These are phyloP conservation scores for Brachionus manjavacas DNA, from an alignment of 1,140 invertebrate genomes.

Conservation along the genomic window DNA sequence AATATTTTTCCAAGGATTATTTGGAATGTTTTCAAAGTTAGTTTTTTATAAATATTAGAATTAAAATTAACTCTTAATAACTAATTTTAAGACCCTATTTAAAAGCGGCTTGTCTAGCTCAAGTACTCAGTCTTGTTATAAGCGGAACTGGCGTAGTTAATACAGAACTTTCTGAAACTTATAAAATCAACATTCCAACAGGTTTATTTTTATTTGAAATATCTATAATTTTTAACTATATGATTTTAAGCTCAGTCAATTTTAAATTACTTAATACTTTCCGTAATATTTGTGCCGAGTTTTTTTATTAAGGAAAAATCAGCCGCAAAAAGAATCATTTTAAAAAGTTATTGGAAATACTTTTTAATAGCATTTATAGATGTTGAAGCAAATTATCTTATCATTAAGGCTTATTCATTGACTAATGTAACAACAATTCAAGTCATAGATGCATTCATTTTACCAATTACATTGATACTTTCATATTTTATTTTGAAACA, in stretches of 20 bases:
- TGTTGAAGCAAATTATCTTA: constrained; percentile 72
- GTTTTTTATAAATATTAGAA: neutral
- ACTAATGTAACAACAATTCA: constrained; percentile 61
- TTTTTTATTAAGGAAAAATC: constrained; percentile 67
- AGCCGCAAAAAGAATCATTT: constrained; percentile 66
- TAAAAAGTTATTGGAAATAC: constrained; percentile 69
- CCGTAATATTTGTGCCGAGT: constrained; percentile 69
- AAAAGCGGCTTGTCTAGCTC: constrained; percentile 60
- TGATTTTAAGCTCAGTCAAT: constrained; percentile 66
- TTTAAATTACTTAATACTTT: constrained; percentile 71
- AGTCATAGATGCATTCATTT: constrained; percentile 63
- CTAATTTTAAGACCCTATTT: neutral
- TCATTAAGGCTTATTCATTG: constrained; percentile 68
- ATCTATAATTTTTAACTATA: neutral
- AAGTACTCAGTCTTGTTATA: constrained; percentile 69
- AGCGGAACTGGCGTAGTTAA: constrained; percentile 71
- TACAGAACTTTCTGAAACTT: constrained; percentile 66
- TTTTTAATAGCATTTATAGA: constrained; percentile 70
- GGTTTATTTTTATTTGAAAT: constrained; percentile 55
- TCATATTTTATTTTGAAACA: constrained; percentile 68
- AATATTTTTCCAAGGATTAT: neutral
- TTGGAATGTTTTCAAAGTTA: neutral
- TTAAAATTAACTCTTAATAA: neutral
- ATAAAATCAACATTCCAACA: constrained; percentile 68
- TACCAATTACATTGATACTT: constrained; percentile 72